Evolutionary conservation across 1,140 invertebrate species (phyloP).

Genomic region (Polypedilum pembai): DNA sequence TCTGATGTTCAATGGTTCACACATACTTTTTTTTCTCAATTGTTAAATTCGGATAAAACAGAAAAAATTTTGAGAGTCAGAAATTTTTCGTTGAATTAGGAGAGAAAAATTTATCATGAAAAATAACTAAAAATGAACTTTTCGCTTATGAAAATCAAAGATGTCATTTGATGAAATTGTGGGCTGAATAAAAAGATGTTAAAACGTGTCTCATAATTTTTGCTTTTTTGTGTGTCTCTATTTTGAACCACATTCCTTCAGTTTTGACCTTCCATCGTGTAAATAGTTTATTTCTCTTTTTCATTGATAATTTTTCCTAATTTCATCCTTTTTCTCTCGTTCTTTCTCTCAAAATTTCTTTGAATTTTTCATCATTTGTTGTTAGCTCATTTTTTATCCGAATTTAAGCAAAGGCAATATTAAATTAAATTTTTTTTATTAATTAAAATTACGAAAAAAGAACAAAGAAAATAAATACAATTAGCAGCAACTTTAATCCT

Average conservation of each 20-base stretch:
- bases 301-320: neutral
- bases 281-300: conserved; percentile 23
- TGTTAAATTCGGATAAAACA: conserved; percentile 2
- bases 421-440: conserved; percentile 28
- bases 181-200: conserved; percentile 16
- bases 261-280: neutral
- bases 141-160: conserved; percentile 11
- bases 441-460: conserved; percentile 22
- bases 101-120: neutral
- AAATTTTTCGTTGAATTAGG: no score
- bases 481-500: neutral
- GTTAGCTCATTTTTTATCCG: neutral
- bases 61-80: no score
- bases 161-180: conserved; percentile 11
- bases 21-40: conserved; percentile 24
- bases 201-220: conserved; percentile 14
- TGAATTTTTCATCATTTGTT: conserved; percentile 1
- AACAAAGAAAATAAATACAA: conserved; percentile 27
- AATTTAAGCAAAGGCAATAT: neutral
- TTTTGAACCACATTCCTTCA: neutral
- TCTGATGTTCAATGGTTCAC: conserved; percentile 25
- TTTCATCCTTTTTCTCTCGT: neutral
- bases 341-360: neutral
- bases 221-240: neutral
- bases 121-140: conserved; percentile 24